Percentiles rank a stretch among this genome's conserved stretches.
phyloP scores from a whole-genome alignment of 2,888 invertebrate species.

The Philereme transversata region DNA sequence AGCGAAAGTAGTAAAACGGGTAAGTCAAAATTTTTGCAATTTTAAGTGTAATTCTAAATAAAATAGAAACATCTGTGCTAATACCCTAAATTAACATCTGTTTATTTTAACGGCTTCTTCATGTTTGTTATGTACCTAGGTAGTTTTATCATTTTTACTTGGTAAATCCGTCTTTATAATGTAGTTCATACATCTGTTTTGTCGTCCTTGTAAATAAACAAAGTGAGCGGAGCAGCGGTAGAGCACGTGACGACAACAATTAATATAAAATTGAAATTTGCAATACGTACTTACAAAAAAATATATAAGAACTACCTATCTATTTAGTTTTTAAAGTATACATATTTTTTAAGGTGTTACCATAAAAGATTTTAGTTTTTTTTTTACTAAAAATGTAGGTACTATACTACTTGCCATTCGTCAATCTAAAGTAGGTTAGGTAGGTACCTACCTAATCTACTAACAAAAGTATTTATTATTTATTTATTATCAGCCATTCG shows the following conservation, averaged over 20 bases:
- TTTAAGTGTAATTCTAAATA: background rate
- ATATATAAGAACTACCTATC: too few relatives aligned
- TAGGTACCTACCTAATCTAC: too few relatives aligned
- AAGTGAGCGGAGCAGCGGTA: conserved; percentile 32
- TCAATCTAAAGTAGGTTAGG: too few relatives aligned
- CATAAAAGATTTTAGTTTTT: too few relatives aligned
- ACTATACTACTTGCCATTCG: too few relatives aligned
- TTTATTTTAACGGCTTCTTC: background rate
- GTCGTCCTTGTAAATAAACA: conserved; percentile 54
- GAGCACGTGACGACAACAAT: conserved; percentile 56
- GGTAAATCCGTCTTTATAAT: background rate
- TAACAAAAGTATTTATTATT: too few relatives aligned
- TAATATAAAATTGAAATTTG: background rate
- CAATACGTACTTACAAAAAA: too few relatives aligned
- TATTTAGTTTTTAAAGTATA: too few relatives aligned
- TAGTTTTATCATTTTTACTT: background rate
- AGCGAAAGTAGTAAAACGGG: conserved; percentile 45
- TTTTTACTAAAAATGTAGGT: too few relatives aligned
- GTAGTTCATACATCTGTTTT: conserved; percentile 37
- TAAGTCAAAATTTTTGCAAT: conserved; percentile 48
- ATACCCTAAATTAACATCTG: conserved; percentile 1
- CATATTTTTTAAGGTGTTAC: too few relatives aligned
- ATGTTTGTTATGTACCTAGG: conserved; percentile 27
- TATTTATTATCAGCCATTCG: too few relatives aligned
- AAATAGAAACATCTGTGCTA: background rate